Base-by-base conservation (phyloP, 30 jellyfish, hydroid and myxozoan species). In the Phacellophora camtschatica region DNA sequence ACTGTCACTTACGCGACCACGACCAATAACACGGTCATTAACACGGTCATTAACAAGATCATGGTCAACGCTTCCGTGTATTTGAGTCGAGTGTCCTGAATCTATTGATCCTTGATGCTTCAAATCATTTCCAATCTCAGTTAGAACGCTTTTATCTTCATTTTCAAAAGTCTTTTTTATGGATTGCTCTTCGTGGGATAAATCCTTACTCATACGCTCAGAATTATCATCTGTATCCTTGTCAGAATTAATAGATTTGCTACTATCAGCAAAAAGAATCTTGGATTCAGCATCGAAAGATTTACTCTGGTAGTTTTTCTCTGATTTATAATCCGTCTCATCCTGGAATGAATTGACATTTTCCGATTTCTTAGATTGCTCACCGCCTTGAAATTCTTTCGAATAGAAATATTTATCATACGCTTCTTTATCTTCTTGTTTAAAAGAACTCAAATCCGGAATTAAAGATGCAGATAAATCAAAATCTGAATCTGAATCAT, bases 381-480 rank as follows among this genome's bases (percentile, higher is more conserved):
- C 61, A 11, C 20, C 61, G 5, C 61, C 30, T 25, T 11, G 20
- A 18, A 10, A 20, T 24, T 43, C 71, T 10, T 28, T 48, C 41
- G 22, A 50, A 42, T 29, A 35, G 31, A 41, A 46, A 9, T 5
- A 43, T 29, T 71, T 71, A 18, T 71, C 84, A 46, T 34, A 71
- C 8, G 72, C 70, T 12, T 58, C 71, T 19, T 53, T 61, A 74
- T 53, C 76, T 3, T 34, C 62, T 19, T 53, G 35, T 31, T 29
- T 53, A 31, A 56, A 37, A 19, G 79, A 55, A 36, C 88, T 75
- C 77, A 75, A 57, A 39, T 75, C 88, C 13, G 88, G 88, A 56
- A 75, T 56, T 49, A 57, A 34, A n/a, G 88, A 75, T 32, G 88
- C 59, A 2, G 88, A 75, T 20, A 75, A 36, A 35, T 75, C 88